Conservation (phyloP, 1,140 invertebrate species). For the Zelostemma sp. region DNA sequence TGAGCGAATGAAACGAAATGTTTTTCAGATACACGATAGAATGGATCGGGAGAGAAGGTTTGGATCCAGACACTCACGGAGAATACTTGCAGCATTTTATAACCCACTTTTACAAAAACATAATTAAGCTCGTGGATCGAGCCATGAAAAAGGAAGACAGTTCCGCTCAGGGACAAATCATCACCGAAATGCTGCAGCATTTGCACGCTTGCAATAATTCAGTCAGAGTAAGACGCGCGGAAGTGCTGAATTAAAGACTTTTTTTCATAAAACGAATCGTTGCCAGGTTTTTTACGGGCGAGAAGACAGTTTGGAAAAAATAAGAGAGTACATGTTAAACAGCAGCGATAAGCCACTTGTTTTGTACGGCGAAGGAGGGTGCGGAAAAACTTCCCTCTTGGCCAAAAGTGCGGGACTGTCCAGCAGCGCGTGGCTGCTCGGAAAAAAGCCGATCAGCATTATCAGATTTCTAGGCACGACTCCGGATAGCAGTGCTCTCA, state of each 20-base stretch:
- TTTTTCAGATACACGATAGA: constrained; percentile 97
- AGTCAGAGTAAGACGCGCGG: constrained; percentile 76
- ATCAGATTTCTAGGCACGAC: constrained; percentile 96
- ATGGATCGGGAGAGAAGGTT: constrained; percentile 96
- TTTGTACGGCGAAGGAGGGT: constrained; percentile 96
- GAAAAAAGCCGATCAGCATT: constrained; percentile 85
- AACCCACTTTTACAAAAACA: constrained; percentile 94
- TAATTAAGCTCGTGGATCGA: constrained; percentile 91
- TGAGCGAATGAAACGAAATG: too few relatives aligned
- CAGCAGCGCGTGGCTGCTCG: constrained; percentile 78
- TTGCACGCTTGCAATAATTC: constrained; percentile 96
- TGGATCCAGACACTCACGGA: constrained; percentile 92
- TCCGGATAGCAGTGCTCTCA: constrained; percentile 94
- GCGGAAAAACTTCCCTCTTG: constrained; percentile 96
- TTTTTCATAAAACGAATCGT: background rate
- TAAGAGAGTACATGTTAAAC: constrained; percentile 89
- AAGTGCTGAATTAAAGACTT: background rate
- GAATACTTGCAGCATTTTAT: constrained; percentile 97
- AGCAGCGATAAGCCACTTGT: constrained; percentile 89
- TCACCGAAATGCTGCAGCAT: constrained; percentile 97
- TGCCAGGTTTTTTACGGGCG: constrained; percentile 95
- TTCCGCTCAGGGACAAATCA: constrained; percentile 92
- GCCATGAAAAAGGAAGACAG: constrained; percentile 97
- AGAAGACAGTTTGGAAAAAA: constrained; percentile 86
- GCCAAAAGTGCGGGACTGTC: constrained; percentile 92